Base-by-base conservation (phyloP, 2,113 vertebrate species). In the Brachyhypopomus gauderio region DNA sequence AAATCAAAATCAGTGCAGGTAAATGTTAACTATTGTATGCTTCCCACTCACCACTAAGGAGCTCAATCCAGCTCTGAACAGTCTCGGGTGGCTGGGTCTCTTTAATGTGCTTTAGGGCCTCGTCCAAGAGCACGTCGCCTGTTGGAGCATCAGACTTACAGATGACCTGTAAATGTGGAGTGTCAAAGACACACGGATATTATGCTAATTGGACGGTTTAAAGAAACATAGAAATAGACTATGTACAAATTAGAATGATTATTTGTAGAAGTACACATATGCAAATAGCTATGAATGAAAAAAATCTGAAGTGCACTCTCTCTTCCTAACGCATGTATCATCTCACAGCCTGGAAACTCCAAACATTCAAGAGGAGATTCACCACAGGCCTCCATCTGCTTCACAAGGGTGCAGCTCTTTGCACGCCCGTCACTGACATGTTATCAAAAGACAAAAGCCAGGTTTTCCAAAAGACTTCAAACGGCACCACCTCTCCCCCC, bases 21-120 rank as follows among this genome's bases (percentile, higher is more conserved):
- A 25, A 77, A 52, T 7, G 58, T n/a, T 60, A 67, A 67, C 30
- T 7, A 81, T 52, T 30, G 62, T 67, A 9, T 27, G 19, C 41
- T 48, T 16, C 41, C 22, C n/a, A 86, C 95, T 93, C 92, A 99
- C 97, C 97, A 81, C 97, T 99, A 86, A 99, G 97, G 70, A 99
- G 93, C 72, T 99, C 97, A 70, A 99, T 96, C 97, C 97, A 99
- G 90, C 96, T 98, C 88, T 98, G 97, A 75, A 99, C 96, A 0
- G 96, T 97, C 93, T 99, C 97, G 9, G 97, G 95, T 36, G 97
- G 96, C 0, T 97, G 96, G 0, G 97, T 99, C 84, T 99, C 97
- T 88, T 97, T 99, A 87, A 99, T 95, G 78, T 98, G 97, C 89
- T 97, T 99, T 64, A 99, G 90, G 84, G 97, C 96, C 93, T 99